Conservation (phyloP, 2,797 vertebrate species). For the Neopelma chrysocephalum region DNA sequence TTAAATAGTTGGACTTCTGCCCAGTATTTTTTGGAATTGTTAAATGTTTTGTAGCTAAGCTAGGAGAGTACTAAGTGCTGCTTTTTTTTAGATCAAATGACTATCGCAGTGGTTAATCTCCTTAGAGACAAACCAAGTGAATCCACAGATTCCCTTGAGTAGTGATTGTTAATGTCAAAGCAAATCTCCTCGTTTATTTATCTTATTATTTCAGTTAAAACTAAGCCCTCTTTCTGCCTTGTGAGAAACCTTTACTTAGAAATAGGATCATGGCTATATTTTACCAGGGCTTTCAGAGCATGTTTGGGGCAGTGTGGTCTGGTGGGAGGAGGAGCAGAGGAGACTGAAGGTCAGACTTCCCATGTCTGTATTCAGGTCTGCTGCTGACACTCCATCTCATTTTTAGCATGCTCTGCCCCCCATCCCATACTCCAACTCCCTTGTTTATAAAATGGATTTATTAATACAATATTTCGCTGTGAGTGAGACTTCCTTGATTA, state of each 20-base stretch:
- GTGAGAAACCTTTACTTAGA: constrained; percentile 1
- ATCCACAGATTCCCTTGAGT: constrained; percentile 23
- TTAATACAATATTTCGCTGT: neutral
- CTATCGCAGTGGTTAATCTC: constrained; percentile 47
- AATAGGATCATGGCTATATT: constrained; percentile 21
- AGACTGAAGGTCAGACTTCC: neutral
- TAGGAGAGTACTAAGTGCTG: neutral
- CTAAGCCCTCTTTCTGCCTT: neutral
- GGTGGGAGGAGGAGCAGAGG: neutral
- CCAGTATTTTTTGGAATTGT: neutral
- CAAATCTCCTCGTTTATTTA: constrained; percentile 56
- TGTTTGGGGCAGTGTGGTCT: neutral
- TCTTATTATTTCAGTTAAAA: constrained; percentile 53
- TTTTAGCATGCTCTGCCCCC: neutral
- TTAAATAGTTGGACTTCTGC: constrained; percentile 45
- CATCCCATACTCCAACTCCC: neutral
- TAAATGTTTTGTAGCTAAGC: constrained; percentile 52
- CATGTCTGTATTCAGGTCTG: neutral
- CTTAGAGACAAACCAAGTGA: constrained; percentile 44
- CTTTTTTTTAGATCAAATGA: constrained; percentile 10
- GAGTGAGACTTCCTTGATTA: neutral
- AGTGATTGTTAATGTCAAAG: constrained; percentile 23
- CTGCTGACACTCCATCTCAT: neutral
- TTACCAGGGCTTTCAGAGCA: constrained; percentile 21
- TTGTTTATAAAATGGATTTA: neutral